Conservation (phyloP, 2,888 invertebrate genomes). For the Agrypnus murinus region DNA sequence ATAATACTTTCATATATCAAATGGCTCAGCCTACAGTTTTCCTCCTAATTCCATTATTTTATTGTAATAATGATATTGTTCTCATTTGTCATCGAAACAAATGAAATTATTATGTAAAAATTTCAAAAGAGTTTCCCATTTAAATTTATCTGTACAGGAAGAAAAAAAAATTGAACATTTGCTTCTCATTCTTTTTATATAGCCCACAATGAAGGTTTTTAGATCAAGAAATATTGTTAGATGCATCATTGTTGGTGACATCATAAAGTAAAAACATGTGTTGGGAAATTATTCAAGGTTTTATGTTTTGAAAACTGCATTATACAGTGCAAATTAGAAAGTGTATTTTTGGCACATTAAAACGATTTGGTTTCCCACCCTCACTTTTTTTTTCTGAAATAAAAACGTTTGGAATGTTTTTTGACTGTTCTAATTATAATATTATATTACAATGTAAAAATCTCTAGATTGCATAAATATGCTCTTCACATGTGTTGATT, state of each 20-base stretch:
- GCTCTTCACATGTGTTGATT: too few relatives aligned
- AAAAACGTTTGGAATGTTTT: too few relatives aligned
- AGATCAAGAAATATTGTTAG: conserved; percentile 5
- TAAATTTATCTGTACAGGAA: neutral
- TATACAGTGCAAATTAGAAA: neutral
- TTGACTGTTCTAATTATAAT: too few relatives aligned
- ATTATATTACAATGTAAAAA: too few relatives aligned
- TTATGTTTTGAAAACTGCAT: neutral
- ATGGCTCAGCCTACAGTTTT: conserved; percentile 24
- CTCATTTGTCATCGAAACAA: conserved; percentile 3
- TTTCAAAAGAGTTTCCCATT: conserved; percentile 9
- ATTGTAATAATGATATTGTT: conserved; percentile 21
- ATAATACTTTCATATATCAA: conserved; percentile 14
- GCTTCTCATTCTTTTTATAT: conserved; percentile 23
- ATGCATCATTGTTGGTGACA: conserved; percentile 28
- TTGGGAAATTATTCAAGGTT: conserved; percentile 26
- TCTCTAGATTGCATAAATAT: too few relatives aligned
- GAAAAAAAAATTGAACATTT: conserved; percentile 20
- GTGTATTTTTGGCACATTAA: too few relatives aligned
- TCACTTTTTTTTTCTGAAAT: too few relatives aligned
- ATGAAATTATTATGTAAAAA: conserved; percentile 18
- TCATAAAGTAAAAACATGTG: conserved; percentile 13
- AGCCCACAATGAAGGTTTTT: conserved; percentile 6
- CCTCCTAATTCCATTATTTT: neutral
- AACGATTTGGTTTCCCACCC: too few relatives aligned